Evolutionary conservation across 2,113 vertebrate genomes (phyloP).

Genomic region (Peromyscus leucopus): DNA sequence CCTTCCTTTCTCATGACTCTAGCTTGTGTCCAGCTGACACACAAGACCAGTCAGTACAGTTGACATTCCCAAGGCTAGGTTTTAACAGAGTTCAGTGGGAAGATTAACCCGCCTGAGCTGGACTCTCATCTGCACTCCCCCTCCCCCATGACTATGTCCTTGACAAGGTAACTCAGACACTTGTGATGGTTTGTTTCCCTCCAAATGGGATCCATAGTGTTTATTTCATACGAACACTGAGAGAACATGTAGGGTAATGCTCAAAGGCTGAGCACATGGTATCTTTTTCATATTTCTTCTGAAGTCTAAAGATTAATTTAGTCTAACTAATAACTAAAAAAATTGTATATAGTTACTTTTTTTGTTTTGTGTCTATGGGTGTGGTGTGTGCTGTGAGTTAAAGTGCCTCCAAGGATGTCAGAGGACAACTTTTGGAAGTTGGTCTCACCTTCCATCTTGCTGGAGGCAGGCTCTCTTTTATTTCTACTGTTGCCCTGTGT

Average conservation of each 20-base stretch:
- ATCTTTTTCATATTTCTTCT: background rate
- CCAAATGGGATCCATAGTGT: background rate
- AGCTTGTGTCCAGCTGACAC: background rate
- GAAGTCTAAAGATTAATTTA: slow-evolving; percentile 14
- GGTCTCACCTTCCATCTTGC: background rate
- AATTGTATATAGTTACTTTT: background rate
- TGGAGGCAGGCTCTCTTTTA: background rate
- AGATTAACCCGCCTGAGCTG: background rate
- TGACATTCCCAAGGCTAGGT: background rate
- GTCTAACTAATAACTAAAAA: no score
- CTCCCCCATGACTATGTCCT: background rate
- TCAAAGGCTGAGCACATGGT: background rate
- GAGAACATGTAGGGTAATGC: background rate
- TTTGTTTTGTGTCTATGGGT: background rate
- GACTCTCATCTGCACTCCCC: background rate
- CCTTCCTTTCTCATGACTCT: background rate
- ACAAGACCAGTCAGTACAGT: no score
- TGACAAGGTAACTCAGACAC: background rate
- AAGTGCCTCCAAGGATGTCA: background rate
- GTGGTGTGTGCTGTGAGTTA: background rate
- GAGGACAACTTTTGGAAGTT: background rate
- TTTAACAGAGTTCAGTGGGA: background rate
- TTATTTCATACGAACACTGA: background rate
- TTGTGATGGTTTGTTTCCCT: background rate
- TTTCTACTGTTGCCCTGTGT: no score